These are phyloP conservation scores for Pseudonaja textilis DNA, from an alignment of 2,113 vertebrate species.

Conservation along the genomic window DNA sequence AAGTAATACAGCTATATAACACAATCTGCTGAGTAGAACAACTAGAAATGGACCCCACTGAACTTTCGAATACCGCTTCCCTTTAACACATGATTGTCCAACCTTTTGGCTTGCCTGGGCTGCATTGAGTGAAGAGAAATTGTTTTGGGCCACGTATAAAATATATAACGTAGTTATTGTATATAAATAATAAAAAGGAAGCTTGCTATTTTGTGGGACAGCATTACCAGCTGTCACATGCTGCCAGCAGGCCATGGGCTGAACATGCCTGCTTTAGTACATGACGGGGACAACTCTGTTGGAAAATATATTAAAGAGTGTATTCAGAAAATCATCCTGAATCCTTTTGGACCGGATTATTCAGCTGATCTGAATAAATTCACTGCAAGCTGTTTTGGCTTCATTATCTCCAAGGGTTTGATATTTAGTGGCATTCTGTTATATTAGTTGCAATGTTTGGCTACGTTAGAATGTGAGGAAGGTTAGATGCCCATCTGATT, in stretches of 20 bases:
- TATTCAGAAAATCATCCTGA: slow-evolving; percentile 25
- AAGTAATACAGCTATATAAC: background rate
- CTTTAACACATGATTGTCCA: background rate
- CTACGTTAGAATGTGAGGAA: background rate
- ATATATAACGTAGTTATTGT: background rate
- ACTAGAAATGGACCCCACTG: background rate
- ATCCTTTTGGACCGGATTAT: slow-evolving; percentile 12
- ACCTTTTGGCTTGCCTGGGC: background rate
- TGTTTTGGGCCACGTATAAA: background rate
- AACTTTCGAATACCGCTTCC: background rate
- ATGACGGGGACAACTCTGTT: background rate
- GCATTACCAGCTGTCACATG: background rate
- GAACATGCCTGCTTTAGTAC: background rate
- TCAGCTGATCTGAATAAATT: slow-evolving; percentile 14
- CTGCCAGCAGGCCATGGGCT: background rate
- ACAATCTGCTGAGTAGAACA: slow-evolving; percentile 22
- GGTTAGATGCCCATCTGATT: background rate
- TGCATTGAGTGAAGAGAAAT: background rate
- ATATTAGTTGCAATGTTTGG: background rate
- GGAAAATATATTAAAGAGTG: background rate
- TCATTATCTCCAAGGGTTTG: slow-evolving; percentile 23
- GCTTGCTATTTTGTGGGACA: background rate
- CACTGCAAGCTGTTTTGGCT: slow-evolving; percentile 17
- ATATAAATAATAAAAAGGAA: background rate
- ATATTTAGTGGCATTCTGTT: background rate